These are phyloP conservation scores for Meloidogyne hapla DNA, from an alignment of 1,140 invertebrate species.

Conservation along the genomic window DNA sequence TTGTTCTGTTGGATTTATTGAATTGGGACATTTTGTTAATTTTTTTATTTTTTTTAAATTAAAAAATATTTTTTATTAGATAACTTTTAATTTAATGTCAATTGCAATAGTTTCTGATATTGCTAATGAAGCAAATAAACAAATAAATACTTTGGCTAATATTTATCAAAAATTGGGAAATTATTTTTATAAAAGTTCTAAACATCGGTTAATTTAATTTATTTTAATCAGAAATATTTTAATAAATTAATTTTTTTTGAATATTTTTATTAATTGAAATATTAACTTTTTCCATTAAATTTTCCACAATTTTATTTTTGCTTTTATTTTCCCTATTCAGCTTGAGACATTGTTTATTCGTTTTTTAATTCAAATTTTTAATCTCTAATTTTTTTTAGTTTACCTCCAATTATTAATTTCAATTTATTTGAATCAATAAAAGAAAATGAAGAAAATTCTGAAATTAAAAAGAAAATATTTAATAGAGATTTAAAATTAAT, in stretches of 20 bases:
- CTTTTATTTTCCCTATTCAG: too few relatives aligned
- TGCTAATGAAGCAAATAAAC: conserved; percentile 22
- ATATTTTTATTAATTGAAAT: too few relatives aligned
- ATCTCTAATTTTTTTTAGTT: neutral
- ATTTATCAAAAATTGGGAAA: conserved; percentile 22
- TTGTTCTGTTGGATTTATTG: conserved; percentile 33
- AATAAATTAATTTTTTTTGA: too few relatives aligned
- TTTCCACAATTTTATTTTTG: too few relatives aligned
- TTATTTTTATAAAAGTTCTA: conserved; percentile 27
- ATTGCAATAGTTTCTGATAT: conserved; percentile 33
- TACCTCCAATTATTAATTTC: conserved; percentile 1
- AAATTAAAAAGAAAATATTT: neutral
- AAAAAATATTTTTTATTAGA: conserved; percentile 23
- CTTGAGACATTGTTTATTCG: too few relatives aligned
- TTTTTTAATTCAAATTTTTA: neutral
- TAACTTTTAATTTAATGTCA: conserved; percentile 36
- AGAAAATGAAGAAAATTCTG: neutral
- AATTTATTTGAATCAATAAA: neutral
- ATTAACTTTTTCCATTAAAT: too few relatives aligned
- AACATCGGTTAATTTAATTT: neutral
- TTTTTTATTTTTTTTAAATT: neutral
- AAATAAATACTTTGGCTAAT: conserved; percentile 15
- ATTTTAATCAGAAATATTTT: too few relatives aligned
- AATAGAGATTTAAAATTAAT: conserved; percentile 7
- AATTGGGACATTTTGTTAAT: conserved; percentile 38